Conservation (phyloP, 2,888 invertebrate species). For the Drosophila cognata region DNA sequence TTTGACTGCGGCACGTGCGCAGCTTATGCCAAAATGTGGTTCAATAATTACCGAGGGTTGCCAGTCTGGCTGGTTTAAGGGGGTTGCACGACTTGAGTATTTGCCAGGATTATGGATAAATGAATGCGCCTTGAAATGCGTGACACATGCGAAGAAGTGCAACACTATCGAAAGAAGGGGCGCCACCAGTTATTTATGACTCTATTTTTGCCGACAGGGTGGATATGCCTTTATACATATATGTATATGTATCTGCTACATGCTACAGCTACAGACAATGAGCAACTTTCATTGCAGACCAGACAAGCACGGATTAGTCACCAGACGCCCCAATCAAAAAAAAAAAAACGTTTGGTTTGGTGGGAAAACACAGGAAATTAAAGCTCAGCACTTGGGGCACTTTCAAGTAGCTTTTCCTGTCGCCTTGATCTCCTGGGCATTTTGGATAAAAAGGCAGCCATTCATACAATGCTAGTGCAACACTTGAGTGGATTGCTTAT, state of each 20-base stretch:
- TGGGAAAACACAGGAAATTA: slow-evolving; percentile 32
- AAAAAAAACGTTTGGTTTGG: not conserved
- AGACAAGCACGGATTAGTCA: slow-evolving; percentile 47
- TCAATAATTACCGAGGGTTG: slow-evolving; percentile 40
- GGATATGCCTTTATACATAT: slow-evolving; percentile 16
- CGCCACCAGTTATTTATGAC: slow-evolving; percentile 65
- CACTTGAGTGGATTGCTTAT: slow-evolving; percentile 47
- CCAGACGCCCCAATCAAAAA: slow-evolving; percentile 11
- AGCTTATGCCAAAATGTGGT: slow-evolving; percentile 22
- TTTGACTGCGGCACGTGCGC: slow-evolving; percentile 56
- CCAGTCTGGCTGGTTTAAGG: not conserved
- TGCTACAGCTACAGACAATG: slow-evolving; percentile 16
- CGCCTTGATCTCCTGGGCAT: not conserved
- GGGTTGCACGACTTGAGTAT: slow-evolving; percentile 37
- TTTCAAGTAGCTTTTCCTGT: slow-evolving; percentile 21
- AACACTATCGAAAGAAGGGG: slow-evolving; percentile 20
- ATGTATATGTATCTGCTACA: not conserved
- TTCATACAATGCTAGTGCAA: not conserved
- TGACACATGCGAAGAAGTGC: slow-evolving; percentile 50
- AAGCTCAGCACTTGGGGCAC: slow-evolving; percentile 5
- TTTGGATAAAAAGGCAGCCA: not conserved
- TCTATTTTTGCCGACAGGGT: slow-evolving; percentile 48
- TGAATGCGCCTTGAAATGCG: slow-evolving; percentile 37
- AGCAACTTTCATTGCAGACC: slow-evolving; percentile 16
- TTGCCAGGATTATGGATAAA: slow-evolving; percentile 46